A percentile compares a stretch with the other conserved stretches of the same genome.
Evolutionary conservation across 2,888 invertebrate genomes (phyloP).

Genomic region (Athalia circularis): DNA sequence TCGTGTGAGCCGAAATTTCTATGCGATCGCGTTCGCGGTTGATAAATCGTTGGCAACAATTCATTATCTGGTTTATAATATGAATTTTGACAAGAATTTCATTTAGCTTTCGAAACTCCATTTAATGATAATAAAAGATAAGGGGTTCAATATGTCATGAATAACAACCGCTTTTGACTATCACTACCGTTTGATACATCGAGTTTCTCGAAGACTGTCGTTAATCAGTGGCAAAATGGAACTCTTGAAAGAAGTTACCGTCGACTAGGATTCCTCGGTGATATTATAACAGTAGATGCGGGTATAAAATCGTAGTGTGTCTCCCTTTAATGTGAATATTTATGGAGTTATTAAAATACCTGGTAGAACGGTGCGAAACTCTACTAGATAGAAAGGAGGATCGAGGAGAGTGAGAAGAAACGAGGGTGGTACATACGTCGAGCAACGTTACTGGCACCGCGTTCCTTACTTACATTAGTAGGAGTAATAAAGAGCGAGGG

Average conservation of each 20-base stretch:
- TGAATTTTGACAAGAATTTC: conserved; percentile 68
- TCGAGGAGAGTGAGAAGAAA: no score
- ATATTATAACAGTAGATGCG: conserved; percentile 47
- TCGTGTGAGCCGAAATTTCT: no score
- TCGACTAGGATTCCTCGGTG: conserved; percentile 38
- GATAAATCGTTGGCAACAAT: no score
- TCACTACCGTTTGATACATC: conserved; percentile 26
- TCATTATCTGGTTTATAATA: background rate
- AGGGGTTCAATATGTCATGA: conserved; percentile 65
- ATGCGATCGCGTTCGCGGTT: no score
- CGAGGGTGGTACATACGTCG: no score
- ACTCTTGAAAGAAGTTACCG: background rate
- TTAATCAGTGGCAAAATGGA: no score
- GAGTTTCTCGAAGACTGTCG: no score
- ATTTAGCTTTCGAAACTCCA: conserved; percentile 56
- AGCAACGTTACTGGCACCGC: no score
- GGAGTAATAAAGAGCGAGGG: conserved; percentile 54
- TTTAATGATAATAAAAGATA: conserved; percentile 49
- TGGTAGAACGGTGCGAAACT: conserved; percentile 39
- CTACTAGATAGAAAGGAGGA: no score
- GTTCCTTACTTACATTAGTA: background rate
- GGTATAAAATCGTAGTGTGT: conserved; percentile 31
- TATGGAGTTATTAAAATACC: conserved; percentile 60
- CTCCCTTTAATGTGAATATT: conserved; percentile 53
- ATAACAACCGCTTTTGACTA: conserved; percentile 51